Conservation (phyloP, 2,113 vertebrate genomes). For the Chaetura pelagica region DNA sequence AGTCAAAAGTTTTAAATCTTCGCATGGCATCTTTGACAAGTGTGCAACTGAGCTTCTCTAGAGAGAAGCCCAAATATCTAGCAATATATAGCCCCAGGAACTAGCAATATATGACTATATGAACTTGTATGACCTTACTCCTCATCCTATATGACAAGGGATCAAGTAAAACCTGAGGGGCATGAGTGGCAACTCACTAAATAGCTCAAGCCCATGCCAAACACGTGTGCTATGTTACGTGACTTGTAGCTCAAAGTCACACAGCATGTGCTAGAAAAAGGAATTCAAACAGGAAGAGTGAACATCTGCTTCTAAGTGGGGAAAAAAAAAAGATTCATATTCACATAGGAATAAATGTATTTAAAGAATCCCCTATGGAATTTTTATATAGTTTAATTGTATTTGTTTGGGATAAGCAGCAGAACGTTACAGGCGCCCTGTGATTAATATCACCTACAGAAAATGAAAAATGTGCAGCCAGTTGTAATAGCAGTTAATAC, state of each 20-base stretch:
- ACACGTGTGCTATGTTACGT: neutral
- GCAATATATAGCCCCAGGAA: neutral
- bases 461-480: conserved; percentile 47
- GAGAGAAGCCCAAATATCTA: neutral
- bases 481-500: conserved; percentile 7
- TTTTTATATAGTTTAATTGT: conserved; percentile 65
- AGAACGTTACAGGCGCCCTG: conserved; percentile 40
- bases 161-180: conserved; percentile 1
- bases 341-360: conserved; percentile 55
- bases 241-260: neutral
- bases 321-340: conserved; percentile 38
- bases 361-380: conserved; percentile 68
- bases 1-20: neutral
- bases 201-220: neutral
- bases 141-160: neutral
- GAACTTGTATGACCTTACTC: neutral
- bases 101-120: neutral
- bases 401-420: conserved; percentile 52
- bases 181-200: neutral
- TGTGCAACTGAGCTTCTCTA: neutral
- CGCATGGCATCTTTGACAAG: neutral
- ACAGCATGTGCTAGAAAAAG: conserved; percentile 20
- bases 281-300: conserved; percentile 15
- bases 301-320: conserved; percentile 61
- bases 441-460: conserved; percentile 67